Evolutionary conservation across 1,140 invertebrate species (phyloP).

Genomic region (Zaprionus davidi): DNA sequence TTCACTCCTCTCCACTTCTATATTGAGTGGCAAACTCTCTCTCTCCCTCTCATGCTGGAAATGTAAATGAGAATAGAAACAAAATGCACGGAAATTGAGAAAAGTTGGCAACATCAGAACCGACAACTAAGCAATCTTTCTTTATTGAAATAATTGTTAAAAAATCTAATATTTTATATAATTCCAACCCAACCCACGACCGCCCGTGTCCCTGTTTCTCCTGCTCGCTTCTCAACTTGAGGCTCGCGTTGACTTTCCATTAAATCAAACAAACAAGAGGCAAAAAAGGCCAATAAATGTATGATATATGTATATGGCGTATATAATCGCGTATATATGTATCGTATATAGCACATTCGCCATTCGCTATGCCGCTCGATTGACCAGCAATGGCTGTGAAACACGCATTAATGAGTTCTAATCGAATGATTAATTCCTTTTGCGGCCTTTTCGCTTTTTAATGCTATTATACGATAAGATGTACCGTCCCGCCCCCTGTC

Average conservation of each 20-base stretch:
- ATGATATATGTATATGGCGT: too few relatives aligned
- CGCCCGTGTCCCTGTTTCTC: neutral
- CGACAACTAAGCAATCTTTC: too few relatives aligned
- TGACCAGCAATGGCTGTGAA: slow-evolving; percentile 18
- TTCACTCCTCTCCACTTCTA: neutral
- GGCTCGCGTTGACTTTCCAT: slow-evolving; percentile 40
- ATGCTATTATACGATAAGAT: neutral
- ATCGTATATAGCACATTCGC: too few relatives aligned
- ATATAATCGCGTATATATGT: too few relatives aligned
- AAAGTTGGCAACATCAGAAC: too few relatives aligned
- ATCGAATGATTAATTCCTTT: slow-evolving; percentile 42
- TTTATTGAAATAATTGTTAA: too few relatives aligned
- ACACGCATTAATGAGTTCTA: slow-evolving; percentile 38
- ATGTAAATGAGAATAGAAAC: too few relatives aligned
- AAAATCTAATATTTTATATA: too few relatives aligned
- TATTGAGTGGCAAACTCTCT: too few relatives aligned
- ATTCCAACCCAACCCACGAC: too few relatives aligned
- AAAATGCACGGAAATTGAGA: too few relatives aligned
- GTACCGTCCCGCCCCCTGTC: neutral
- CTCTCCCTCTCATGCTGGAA: too few relatives aligned
- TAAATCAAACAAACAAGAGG: slow-evolving; percentile 44
- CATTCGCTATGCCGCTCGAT: slow-evolving; percentile 12
- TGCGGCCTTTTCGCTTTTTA: slow-evolving; percentile 11
- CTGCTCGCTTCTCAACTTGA: slow-evolving; percentile 1
- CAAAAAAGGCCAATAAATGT: neutral